Base-by-base conservation (phyloP, 2,113 vertebrate genomes). In the Eulemur rufifrons region DNA sequence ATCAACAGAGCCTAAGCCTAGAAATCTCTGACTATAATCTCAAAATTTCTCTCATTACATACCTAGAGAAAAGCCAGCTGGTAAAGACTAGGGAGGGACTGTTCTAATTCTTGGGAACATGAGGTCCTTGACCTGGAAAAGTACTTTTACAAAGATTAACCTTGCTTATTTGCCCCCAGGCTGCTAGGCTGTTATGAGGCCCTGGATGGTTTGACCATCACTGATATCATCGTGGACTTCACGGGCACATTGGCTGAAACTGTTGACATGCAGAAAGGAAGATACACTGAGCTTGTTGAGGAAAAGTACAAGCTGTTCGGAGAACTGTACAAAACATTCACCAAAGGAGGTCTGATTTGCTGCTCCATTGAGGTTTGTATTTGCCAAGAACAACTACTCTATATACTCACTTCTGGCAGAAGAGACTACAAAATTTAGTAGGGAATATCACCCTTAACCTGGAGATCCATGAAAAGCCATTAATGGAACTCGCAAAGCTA, bases 141-240 rank as follows among this genome's bases (percentile, higher is more conserved):
- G 81, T 76, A 66, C 37, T 91, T 83, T 83, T 63, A 69, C 21
- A n/a, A 91, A 88, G 29, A 89, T 94, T 94, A 83, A 96, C 34
- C 3, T 83, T 96, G 27, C 4, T 59, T 88, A 95, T 68, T 95
- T 98, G 3, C 34, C 68, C 89, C 25, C 95, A 99, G 99, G 98
- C 97, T 99, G 52, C 98, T 99, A 21, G 99, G 99, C 73, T 99
- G 99, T 97, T 99, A 99, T 0, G 99, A 99, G 98, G 99, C 99
- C 5, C 98, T 99, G 52, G 99, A 99, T 86, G 99, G 99, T 18
- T 99, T 99, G 64, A 99, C 99, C 47, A 99, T 99, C 29, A 99
- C 99, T 59, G 99, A 99, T 45, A 99, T 99, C 23, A 99, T 99
- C 86, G 99, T 99, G 97, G 99, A 99, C 97, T 99, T 99, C 98